Evolutionary conservation across 2,888 invertebrate genomes (phyloP).

Genomic region (Oxyscelio sp.): DNA sequence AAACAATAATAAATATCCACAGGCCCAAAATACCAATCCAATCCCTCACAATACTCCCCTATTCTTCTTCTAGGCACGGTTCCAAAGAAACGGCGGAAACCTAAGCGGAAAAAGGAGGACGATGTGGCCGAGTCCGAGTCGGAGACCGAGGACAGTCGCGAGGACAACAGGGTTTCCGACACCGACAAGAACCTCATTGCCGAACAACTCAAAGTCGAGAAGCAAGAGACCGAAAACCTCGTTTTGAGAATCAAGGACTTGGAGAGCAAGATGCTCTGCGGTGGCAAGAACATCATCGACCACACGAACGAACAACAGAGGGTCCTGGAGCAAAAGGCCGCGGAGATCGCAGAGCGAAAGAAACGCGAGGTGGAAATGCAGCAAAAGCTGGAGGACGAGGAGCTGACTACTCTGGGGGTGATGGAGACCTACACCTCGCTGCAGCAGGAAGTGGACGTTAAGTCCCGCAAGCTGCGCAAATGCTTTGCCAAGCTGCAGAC

Average conservation of each 20-base stretch:
- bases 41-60: too few species aligned
- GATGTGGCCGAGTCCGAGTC: slow-evolving; percentile 87
- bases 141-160: slow-evolving; percentile 88
- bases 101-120: slow-evolving; percentile 89
- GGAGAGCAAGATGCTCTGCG: slow-evolving; percentile 97
- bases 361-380: slow-evolving; percentile 96
- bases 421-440: slow-evolving; percentile 96
- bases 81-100: slow-evolving; percentile 88
- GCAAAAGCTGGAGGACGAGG: slow-evolving; percentile 97
- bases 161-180: slow-evolving; percentile 86
- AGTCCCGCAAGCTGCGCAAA: slow-evolving; percentile 97
- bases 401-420: slow-evolving; percentile 96
- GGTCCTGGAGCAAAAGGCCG: slow-evolving; percentile 94
- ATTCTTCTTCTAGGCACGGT: slow-evolving; percentile 80
- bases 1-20: too few species aligned
- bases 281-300: slow-evolving; percentile 98
- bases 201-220: slow-evolving; percentile 91
- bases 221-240: slow-evolving; percentile 93
- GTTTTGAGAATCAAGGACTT: slow-evolving; percentile 94
- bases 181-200: slow-evolving; percentile 90
- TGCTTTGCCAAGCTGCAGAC: slow-evolving; percentile 94
- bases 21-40: too few species aligned
- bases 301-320: slow-evolving; percentile 98
- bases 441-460: slow-evolving; percentile 99
- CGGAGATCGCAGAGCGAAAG: slow-evolving; percentile 97